These are phyloP conservation scores for Camelus bactrianus DNA, from an alignment of 2,113 vertebrate species.

Conservation along the genomic window DNA sequence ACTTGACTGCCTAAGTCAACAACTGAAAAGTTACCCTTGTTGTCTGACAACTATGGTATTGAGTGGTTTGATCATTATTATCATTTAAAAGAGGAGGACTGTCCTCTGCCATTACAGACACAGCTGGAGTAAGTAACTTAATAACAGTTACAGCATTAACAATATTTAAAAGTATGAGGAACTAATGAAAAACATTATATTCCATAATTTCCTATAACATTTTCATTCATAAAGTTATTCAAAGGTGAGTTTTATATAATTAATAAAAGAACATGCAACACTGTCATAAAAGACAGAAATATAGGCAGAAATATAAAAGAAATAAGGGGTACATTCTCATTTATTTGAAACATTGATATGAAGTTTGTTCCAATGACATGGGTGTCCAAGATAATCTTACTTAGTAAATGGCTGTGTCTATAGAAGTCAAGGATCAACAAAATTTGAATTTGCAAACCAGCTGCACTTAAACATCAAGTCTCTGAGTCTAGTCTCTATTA, in stretches of 20 bases:
- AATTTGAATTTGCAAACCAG: not conserved
- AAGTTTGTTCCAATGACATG: conserved; percentile 47
- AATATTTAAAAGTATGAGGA: conserved; percentile 60
- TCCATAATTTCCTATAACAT: conserved; percentile 46
- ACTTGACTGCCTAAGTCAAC: conserved; percentile 32
- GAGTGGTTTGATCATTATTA: conserved; percentile 36
- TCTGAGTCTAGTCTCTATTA: conserved; percentile 10
- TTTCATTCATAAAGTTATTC: conserved; percentile 57
- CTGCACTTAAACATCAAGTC: conserved; percentile 13
- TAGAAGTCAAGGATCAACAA: not conserved
- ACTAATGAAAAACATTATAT: conserved; percentile 51
- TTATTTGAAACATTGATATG: conserved; percentile 59
- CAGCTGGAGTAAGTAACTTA: conserved; percentile 27
- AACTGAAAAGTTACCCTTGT: conserved; percentile 51
- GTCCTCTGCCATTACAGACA: conserved; percentile 41
- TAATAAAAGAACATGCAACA: conserved; percentile 38
- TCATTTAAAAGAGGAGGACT: conserved; percentile 7
- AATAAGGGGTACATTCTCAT: conserved; percentile 63
- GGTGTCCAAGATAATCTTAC: conserved; percentile 38
- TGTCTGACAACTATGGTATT: not conserved
- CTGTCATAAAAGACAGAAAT: conserved; percentile 60
- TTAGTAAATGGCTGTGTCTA: conserved; percentile 17
- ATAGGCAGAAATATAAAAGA: conserved; percentile 59
- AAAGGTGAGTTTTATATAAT: conserved; percentile 59
- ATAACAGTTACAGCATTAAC: not conserved